Base-by-base conservation (phyloP, 2,888 invertebrate species). In the Eremobia ochroleuca region DNA sequence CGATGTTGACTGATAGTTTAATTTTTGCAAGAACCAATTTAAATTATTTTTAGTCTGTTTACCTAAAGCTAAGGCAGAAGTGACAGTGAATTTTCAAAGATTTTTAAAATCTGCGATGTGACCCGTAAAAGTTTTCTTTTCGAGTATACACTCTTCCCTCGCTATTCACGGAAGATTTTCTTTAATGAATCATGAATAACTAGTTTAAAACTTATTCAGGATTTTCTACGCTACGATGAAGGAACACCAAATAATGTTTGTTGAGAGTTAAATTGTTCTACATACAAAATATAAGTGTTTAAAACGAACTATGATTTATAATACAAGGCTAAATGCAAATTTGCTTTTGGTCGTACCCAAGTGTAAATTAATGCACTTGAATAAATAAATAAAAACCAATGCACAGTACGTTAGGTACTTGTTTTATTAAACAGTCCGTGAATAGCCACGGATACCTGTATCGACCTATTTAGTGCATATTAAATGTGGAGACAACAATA, bases 381-480 rank as follows among this genome's bases (percentile, higher is more conserved):
- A 28, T 28, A 58, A 28, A 28, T 69, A 8, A 21, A 28, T 28
- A 4, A 25, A 49, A 49, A 34, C 11, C 11, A 68, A 52, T 49
- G 1, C 18, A 9, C 4, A 34, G 34, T 18, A 18, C n/a, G 9
- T 5, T 68, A n/a, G 8, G 1, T 34, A 34, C 25, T 34, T 18
- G 0, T 73, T 68, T 18, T 67, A 28, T 28, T 52, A 18, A 69
- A n/a, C 25, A n/a, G 13, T n/a, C 9, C 49, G 28, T 55, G 62
- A 75, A 75, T 75, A 76, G 75, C n/a, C 31, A 58, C 34, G n/a
- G 31, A 58, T 37, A 46, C 5, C 8, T 55, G 18, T 46, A 68
- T 31, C 6, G 68, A 25, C n/a, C 4, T 40, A 34, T 3, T 34
- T 49, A 31, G 21, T 37, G 25, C 21, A 37, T 72, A 40, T 55